A percentile compares a stretch with the other conserved stretches of the same genome.
phyloP scores from a whole-genome alignment of 2,888 invertebrate species.

The Ormyrus thymus region DNA sequence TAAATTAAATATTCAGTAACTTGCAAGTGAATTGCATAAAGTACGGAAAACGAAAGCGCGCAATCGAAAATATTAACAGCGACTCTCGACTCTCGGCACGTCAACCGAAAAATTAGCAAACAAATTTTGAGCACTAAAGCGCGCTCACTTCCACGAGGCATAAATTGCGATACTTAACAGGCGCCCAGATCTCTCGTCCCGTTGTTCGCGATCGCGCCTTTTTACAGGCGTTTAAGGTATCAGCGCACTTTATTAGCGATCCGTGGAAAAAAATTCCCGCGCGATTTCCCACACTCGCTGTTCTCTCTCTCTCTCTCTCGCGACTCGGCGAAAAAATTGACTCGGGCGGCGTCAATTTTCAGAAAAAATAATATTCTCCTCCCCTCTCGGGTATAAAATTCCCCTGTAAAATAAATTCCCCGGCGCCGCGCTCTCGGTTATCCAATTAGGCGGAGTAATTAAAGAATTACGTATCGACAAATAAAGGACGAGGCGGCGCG shows the following conservation, averaged over 20 bases:
- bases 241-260: background rate
- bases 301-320: background rate
- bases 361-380: constrained; percentile 50
- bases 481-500: background rate
- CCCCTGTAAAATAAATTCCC: constrained; percentile 55
- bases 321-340: background rate
- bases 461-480: constrained; percentile 65
- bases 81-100: too few relatives aligned
- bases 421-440: constrained; percentile 70
- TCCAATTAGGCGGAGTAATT: constrained; percentile 73
- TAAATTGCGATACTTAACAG: constrained; percentile 18
- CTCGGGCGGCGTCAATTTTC: constrained; percentile 36
- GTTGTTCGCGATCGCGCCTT: background rate
- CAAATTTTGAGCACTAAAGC: too few relatives aligned
- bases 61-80: too few relatives aligned
- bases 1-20: too few relatives aligned
- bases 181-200: background rate
- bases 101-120: too few relatives aligned
- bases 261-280: background rate
- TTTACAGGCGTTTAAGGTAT: constrained; percentile 23
- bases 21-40: too few relatives aligned
- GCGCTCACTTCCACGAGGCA: background rate
- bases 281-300: constrained; percentile 19
- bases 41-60: too few relatives aligned
- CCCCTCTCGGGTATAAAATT: constrained; percentile 23